These are phyloP conservation scores for Galaxias olidus DNA, from an alignment of 2,797 vertebrate genomes.

Conservation along the genomic window DNA sequence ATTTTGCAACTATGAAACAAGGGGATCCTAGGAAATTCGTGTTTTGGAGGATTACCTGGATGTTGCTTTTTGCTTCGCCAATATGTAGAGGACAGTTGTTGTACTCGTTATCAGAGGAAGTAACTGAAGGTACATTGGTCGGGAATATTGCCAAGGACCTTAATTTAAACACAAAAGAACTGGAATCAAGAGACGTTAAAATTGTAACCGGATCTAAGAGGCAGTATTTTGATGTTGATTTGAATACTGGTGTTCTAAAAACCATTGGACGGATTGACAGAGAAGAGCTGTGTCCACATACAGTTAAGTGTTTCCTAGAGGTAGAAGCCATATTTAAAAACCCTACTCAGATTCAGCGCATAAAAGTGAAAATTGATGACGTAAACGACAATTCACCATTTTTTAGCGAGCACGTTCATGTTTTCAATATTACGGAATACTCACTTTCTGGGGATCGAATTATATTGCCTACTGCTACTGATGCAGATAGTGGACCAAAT, in stretches of 20 bases:
- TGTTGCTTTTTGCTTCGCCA: constrained; percentile 17
- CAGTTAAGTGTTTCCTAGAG: constrained; percentile 35
- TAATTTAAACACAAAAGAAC: constrained; percentile 40
- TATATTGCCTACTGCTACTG: constrained; percentile 24
- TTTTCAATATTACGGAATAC: constrained; percentile 46
- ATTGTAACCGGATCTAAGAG: constrained; percentile 41
- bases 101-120: constrained; percentile 55
- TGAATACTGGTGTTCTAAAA: constrained; percentile 39
- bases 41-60: not conserved
- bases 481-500: constrained; percentile 39
- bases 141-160: constrained; percentile 56
- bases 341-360: constrained; percentile 39
- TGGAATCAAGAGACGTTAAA: constrained; percentile 45
- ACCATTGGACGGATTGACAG: constrained; percentile 49
- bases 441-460: constrained; percentile 47
- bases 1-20: too few relatives aligned
- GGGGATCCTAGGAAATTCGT: too few relatives aligned
- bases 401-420: constrained; percentile 23
- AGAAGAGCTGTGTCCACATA: constrained; percentile 45
- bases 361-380: constrained; percentile 44
- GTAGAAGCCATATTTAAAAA: constrained; percentile 44
- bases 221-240: constrained; percentile 48
- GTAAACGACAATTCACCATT: constrained; percentile 27
- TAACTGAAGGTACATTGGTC: constrained; percentile 45
- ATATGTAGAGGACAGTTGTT: constrained; percentile 42